Base-by-base conservation (phyloP, 2,888 invertebrate genomes). In the Linyphia triangularis region DNA sequence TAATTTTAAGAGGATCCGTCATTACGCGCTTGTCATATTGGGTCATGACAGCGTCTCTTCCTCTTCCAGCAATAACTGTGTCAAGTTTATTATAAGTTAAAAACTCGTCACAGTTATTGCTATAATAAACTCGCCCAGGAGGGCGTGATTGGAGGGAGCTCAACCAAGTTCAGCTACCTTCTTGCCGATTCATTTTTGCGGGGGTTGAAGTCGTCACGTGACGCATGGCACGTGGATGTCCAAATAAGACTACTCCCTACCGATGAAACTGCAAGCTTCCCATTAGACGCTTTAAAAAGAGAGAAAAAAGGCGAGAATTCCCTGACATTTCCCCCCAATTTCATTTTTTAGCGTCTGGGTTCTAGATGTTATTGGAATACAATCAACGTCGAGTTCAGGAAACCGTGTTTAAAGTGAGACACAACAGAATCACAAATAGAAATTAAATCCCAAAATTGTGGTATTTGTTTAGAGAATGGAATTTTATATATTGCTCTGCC, bases 241-340 rank as follows among this genome's bases (percentile, higher is more conserved):
- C 82, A 72, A 82, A 82, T 82, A 82, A 22, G 82, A 82, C 81
- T 19, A 6, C 67, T 22, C 13, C 65, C 28, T n/a, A n/a, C n/a
- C n/a, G n/a, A n/a, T n/a, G n/a, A n/a, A n/a, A n/a, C n/a, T n/a
- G n/a, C 70, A 3, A 10, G 0, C 26, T 9, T 61, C 22, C 61
- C 26, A 28, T 22, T 16, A 28, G 24, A 26, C 10, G 9, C 65
- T 26, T 16, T 10, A 9, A 4, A 5, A 16, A 26, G 13, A 65
- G n/a, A 13, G 30, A 2, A n/a, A 10, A 6, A 65, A 28, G 6
- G 9, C 28, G 16, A n/a, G n/a, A n/a, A n/a, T n/a, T n/a, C n/a
- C n/a, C n/a, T n/a, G n/a, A n/a, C n/a, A n/a, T n/a, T n/a, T n/a
- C n/a, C n/a, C n/a, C n/a, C n/a, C n/a, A n/a, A n/a, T n/a, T n/a